Evolutionary conservation across 2,113 vertebrate species (phyloP).

Genomic region (Sitta europaea): DNA sequence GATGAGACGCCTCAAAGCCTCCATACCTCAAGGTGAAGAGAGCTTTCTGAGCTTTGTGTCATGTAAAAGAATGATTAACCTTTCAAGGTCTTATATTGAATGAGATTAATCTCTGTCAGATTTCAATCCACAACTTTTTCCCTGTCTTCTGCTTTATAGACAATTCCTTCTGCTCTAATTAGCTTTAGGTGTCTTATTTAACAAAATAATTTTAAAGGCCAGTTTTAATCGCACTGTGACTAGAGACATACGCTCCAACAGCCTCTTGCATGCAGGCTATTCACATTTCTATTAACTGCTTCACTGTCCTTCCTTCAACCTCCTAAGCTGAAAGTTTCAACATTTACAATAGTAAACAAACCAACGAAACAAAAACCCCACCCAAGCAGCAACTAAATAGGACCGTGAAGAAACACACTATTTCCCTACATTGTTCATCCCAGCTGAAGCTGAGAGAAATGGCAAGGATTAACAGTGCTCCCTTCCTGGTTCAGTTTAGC

Average conservation of each 20-base stretch:
- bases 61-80: neutral
- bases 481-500: neutral
- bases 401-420: neutral
- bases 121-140: neutral
- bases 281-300: neutral
- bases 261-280: neutral
- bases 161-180: conserved; percentile 22
- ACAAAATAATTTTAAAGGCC: neutral
- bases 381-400: neutral
- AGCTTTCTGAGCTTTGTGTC: neutral
- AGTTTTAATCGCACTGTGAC: neutral
- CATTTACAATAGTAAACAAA: neutral
- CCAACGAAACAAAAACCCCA: neutral
- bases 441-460: neutral
- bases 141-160: neutral
- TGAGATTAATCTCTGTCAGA: neutral
- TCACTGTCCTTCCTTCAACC: neutral
- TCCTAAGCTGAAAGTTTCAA: neutral
- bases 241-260: neutral
- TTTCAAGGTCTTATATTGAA: neutral
- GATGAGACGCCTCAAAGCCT: neutral
- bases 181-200: conserved; percentile 19
- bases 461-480: neutral
- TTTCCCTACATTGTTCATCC: neutral
- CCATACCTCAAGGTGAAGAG: neutral